A percentile compares a stretch with the other conserved stretches of the same genome.
Evolutionary conservation across 2,113 vertebrate genomes (phyloP).

Genomic region (Urocitellus parryii): DNA sequence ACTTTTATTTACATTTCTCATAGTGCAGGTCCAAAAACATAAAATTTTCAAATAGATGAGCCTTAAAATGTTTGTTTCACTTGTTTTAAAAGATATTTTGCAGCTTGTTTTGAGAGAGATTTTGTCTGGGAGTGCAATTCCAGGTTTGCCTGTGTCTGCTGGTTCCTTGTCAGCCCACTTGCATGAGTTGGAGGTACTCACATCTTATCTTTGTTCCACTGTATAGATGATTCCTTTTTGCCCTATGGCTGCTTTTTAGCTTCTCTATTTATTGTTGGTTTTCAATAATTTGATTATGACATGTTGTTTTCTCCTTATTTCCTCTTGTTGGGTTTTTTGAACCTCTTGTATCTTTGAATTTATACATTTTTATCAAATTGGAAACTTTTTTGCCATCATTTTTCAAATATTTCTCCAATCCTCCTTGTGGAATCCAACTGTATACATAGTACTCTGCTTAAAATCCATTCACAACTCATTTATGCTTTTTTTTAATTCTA

Average conservation of each 20-base stretch:
- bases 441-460: neutral
- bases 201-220: neutral
- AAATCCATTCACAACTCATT: neutral
- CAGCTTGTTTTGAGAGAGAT: neutral
- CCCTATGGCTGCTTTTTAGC: neutral
- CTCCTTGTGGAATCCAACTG: neutral
- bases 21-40: neutral
- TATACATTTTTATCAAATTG: neutral
- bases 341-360: neutral
- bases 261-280: neutral
- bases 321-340: neutral
- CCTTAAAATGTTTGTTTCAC: neutral
- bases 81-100: neutral
- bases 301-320: neutral
- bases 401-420: neutral
- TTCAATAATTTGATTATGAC: neutral
- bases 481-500: neutral
- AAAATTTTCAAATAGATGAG: neutral
- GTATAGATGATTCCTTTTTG: neutral
- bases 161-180: neutral
- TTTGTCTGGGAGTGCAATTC: neutral
- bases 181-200: no score
- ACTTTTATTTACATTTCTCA: neutral
- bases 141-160: no score
- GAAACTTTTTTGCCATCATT: neutral